Base-by-base conservation (phyloP, 2,113 vertebrate species). In the Gavia stellata region DNA sequence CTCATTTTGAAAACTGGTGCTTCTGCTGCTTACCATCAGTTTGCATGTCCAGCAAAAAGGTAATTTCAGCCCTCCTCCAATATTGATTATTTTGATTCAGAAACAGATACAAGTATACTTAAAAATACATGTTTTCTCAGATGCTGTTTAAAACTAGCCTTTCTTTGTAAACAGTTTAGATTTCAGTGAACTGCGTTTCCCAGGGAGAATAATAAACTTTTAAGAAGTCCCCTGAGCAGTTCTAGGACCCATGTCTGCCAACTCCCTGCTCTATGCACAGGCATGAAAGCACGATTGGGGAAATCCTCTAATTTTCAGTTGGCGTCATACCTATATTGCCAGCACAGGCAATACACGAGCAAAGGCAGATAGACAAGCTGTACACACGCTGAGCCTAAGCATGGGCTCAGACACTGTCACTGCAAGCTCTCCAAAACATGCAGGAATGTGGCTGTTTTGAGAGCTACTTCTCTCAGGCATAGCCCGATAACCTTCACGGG, bases 321-420 rank as follows among this genome's bases (percentile, higher is more conserved):
- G 14, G 42, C 3, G 1, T 62, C 12, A 17, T 3, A 55, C 8
- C 53, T 68, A 2, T 20, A 7, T 9, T 5, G 21, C n/a, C 72
- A 70, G 61, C 21, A 23, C 1, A n/a, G 36, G 19, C 9, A 38
- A 56, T 14, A 38, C 20, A 18, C 0, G 0, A 63, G 50, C n/a
- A 13, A 78, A 61, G 25, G 65, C 55, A 79, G 52, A 47, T 10
- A 15, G 4, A 2, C 2, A 4, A 62, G 45, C 31, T 36, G 29
- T 8, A 26, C 14, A 4, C 10, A 12, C 38, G 1, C 17, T 3
- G 44, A 81, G 33, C 23, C 17, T 4, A 17, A 68, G 36, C 26
- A 8, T 3, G 3, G 10, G 8, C 42, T 71, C 68, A 16, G 24
- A 36, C 18, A 5, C 5, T 0, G 17, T 6, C 34, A 31, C 2